phyloP scores from a whole-genome alignment of 1,140 invertebrate genomes.

The Drosophila watanabei region DNA sequence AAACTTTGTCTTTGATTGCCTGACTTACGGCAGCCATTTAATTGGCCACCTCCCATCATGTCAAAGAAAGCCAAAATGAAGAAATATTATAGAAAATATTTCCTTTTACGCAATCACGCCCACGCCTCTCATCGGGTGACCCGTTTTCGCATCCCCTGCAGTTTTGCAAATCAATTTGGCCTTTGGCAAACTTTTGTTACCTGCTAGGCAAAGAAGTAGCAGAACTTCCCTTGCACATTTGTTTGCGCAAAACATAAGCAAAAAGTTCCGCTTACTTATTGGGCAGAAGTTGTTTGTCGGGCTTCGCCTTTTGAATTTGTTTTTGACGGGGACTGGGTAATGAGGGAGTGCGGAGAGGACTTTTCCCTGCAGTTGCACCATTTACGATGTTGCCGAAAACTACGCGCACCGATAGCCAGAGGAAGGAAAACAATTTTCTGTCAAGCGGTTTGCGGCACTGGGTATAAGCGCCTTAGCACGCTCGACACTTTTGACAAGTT shows the following conservation, averaged over 20 bases:
- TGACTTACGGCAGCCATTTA: slow-evolving; percentile 71
- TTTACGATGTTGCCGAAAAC: slow-evolving; percentile 51
- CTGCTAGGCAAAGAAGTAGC: slow-evolving; percentile 42
- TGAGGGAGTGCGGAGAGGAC: slow-evolving; percentile 17
- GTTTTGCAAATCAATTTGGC: slow-evolving; percentile 76
- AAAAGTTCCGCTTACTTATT: slow-evolving; percentile 77
- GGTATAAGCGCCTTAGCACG: slow-evolving; percentile 1
- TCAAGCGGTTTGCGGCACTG: slow-evolving; percentile 64
- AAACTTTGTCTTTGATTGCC: slow-evolving; percentile 58
- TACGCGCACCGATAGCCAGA: neutral
- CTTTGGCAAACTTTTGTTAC: slow-evolving; percentile 68
- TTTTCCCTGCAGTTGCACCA: slow-evolving; percentile 42
- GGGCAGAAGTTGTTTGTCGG: slow-evolving; percentile 57
- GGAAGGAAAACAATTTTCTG: slow-evolving; percentile 58
- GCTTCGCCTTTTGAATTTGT: slow-evolving; percentile 40
- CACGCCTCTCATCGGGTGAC: neutral
- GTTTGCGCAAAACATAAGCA: slow-evolving; percentile 72
- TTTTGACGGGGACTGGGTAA: slow-evolving; percentile 20
- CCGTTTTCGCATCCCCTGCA: slow-evolving; percentile 7
- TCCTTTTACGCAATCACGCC: slow-evolving; percentile 18
- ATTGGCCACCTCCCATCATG: slow-evolving; percentile 65
- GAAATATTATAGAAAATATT: slow-evolving; percentile 56
- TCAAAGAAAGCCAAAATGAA: slow-evolving; percentile 71
- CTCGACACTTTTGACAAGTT: slow-evolving; percentile 25
- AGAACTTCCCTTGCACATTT: slow-evolving; percentile 56